Conservation (phyloP, 2,888 invertebrate genomes). For the Pharmacophagus antenor region DNA sequence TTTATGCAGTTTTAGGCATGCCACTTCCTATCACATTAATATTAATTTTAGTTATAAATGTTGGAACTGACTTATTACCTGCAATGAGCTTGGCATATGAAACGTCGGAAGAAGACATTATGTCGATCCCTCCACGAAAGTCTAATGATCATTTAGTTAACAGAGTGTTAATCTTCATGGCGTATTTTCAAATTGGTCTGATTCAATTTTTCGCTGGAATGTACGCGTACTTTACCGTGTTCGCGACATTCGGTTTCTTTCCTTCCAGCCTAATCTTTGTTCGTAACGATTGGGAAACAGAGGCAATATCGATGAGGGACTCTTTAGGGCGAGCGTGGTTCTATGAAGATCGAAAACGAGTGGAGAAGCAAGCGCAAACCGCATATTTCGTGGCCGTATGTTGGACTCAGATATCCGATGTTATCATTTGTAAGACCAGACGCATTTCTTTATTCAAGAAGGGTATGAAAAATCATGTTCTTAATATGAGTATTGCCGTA, state of each 20-base stretch:
- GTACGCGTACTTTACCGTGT: constrained; percentile 88
- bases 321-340: constrained; percentile 89
- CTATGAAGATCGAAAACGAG: constrained; percentile 82
- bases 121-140: constrained; percentile 82
- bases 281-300: constrained; percentile 86
- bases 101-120: constrained; percentile 87
- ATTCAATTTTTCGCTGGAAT: constrained; percentile 91
- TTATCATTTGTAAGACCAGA: constrained; percentile 89
- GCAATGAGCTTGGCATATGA: constrained; percentile 91
- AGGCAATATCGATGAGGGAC: constrained; percentile 83
- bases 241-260: constrained; percentile 89
- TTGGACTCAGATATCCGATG: constrained; percentile 88
- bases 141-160: constrained; percentile 78
- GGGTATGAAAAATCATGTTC: constrained; percentile 86
- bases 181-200: constrained; percentile 92
- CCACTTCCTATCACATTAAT: constrained; percentile 85
- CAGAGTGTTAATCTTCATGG: constrained; percentile 85
- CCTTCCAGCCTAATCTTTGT: constrained; percentile 84
- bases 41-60: constrained; percentile 86
- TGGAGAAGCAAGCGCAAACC: constrained; percentile 88
- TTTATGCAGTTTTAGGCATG: constrained; percentile 86
- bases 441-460: constrained; percentile 87
- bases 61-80: constrained; percentile 89
- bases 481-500: constrained; percentile 82
- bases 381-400: constrained; percentile 90